A percentile compares a stretch with the other conserved stretches of the same genome.
phyloP scores from a whole-genome alignment of 1,140 invertebrate genomes.

The Aphidius gifuensis region DNA sequence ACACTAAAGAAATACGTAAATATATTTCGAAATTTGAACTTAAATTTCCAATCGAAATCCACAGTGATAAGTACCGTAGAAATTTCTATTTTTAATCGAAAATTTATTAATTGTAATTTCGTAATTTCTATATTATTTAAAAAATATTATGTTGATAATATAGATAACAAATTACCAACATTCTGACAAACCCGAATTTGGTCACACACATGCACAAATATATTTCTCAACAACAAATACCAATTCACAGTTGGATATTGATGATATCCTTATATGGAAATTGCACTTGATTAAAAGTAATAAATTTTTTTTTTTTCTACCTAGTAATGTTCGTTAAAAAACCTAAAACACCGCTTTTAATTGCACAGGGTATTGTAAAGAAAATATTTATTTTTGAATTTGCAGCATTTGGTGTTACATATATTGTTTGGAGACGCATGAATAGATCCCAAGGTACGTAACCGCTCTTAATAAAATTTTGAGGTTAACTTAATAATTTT shows the following conservation, averaged over 20 bases:
- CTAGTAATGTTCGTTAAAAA: slow-evolving; percentile 41
- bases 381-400: slow-evolving; percentile 30
- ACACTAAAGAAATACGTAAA: no score
- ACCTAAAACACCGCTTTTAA: slow-evolving; percentile 23
- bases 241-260: slow-evolving; percentile 27
- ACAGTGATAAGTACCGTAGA: no score
- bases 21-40: no score
- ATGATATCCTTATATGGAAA: slow-evolving; percentile 55
- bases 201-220: no score
- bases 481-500: slow-evolving; percentile 19
- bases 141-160: no score
- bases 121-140: no score
- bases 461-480: slow-evolving; percentile 9
- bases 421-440: slow-evolving; percentile 39
- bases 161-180: neutral
- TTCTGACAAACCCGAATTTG: neutral
- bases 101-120: no score
- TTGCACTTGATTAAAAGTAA: slow-evolving; percentile 18
- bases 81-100: no score
- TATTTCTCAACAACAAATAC: no score
- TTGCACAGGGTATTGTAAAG: slow-evolving; percentile 20
- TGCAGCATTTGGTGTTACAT: slow-evolving; percentile 29
- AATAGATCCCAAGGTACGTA: slow-evolving; percentile 43
- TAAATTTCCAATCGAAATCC: no score
- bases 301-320: no score